These are phyloP conservation scores for Pteropus rufus DNA, from an alignment of 2,797 vertebrate genomes.

Conservation along the genomic window DNA sequence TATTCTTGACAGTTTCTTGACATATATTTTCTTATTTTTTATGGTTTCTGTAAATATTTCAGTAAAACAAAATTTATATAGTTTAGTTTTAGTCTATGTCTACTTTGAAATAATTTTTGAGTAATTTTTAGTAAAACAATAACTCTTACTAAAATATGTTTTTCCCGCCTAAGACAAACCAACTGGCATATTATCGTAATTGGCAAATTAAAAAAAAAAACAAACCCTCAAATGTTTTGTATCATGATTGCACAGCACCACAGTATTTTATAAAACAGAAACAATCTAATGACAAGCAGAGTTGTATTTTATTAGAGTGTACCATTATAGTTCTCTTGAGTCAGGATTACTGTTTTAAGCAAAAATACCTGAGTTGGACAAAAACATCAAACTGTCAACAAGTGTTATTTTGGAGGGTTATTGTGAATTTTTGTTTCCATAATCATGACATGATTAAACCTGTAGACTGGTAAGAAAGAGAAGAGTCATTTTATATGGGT, in stretches of 20 bases:
- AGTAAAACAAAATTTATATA: background rate
- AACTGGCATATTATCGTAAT: background rate
- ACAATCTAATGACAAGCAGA: background rate
- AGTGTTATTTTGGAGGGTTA: background rate
- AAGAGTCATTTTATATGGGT: background rate
- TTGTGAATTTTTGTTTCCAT: background rate
- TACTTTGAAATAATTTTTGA: background rate
- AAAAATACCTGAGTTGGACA: background rate
- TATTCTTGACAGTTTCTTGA: background rate
- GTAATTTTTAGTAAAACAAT: background rate
- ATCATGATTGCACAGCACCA: background rate
- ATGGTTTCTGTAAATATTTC: background rate
- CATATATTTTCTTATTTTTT: background rate
- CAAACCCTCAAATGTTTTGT: background rate
- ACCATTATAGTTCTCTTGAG: background rate
- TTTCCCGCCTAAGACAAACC: background rate
- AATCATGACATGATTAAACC: background rate
- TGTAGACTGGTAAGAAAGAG: background rate
- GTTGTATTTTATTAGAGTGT: background rate
- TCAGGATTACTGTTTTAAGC: background rate
- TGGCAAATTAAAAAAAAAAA: background rate
- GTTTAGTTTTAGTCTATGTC: background rate
- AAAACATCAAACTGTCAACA: background rate
- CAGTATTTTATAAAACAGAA: slow-evolving; percentile 11
- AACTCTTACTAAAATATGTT: slow-evolving; percentile 23